These are phyloP conservation scores for Ramazzottius varieornatus DNA, from an alignment of 2,888 invertebrate genomes.

Conservation along the genomic window DNA sequence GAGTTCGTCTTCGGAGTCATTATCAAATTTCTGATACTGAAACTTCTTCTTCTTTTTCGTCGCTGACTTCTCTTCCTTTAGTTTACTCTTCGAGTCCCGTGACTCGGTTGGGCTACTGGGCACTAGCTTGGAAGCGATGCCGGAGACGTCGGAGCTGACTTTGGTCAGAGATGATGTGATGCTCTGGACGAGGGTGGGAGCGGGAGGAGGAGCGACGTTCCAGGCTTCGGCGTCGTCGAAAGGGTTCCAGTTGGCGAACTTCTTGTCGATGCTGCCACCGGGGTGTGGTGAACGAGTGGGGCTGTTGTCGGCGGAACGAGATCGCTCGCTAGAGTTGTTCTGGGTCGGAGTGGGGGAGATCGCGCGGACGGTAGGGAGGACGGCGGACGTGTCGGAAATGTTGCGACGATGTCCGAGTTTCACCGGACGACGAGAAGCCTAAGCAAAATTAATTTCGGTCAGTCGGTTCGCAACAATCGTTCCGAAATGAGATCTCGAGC, in stretches of 20 bases:
- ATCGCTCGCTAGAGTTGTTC: not conserved
- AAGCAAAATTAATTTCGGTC: too few relatives aligned
- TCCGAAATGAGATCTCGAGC: too few relatives aligned
- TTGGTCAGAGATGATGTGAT: too few relatives aligned
- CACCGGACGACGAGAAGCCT: not conserved
- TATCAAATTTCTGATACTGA: not conserved
- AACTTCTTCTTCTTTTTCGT: not conserved
- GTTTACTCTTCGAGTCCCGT: not conserved
- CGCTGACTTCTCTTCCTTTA: not conserved
- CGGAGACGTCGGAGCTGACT: not conserved
- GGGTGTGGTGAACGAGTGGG: not conserved
- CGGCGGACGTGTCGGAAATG: not conserved
- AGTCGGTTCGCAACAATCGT: too few relatives aligned
- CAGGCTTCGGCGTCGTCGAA: not conserved
- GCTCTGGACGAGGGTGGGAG: not conserved
- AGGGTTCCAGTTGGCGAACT: not conserved
- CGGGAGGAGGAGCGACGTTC: not conserved
- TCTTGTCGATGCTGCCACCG: not conserved
- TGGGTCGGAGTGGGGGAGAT: not conserved
- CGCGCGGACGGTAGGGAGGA: not conserved
- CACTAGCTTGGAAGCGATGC: not conserved
- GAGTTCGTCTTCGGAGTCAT: not conserved
- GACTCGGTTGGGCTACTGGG: not conserved
- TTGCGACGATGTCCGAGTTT: not conserved
- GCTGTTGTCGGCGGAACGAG: not conserved